phyloP scores from a whole-genome alignment of 2,113 vertebrate genomes.

The Notechis scutatus region DNA sequence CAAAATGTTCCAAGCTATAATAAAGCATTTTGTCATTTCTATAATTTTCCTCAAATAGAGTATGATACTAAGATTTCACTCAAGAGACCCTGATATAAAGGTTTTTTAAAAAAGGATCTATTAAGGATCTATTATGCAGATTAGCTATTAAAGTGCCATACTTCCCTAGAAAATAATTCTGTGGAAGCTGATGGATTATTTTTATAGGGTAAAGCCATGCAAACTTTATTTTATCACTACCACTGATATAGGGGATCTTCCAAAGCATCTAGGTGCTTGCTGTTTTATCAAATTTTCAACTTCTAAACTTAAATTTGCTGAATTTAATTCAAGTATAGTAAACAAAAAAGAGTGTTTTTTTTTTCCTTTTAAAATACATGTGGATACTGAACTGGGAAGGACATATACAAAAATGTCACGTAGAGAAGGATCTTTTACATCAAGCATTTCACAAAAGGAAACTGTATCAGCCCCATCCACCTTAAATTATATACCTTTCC shows the following conservation, averaged over 20 bases:
- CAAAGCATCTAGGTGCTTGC: not conserved
- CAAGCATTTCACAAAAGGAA: not conserved
- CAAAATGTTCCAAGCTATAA: not conserved
- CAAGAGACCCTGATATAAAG: not conserved
- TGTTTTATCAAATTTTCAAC: not conserved
- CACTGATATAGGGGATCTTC: not conserved
- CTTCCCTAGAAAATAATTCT: not conserved
- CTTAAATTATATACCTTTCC: not conserved
- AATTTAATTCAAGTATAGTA: not conserved
- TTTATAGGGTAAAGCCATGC: not conserved
- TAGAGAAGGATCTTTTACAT: not conserved
- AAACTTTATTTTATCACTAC: not conserved
- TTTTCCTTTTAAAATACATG: not conserved
- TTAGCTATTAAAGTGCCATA: not conserved
- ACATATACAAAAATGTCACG: not conserved
- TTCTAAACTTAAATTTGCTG: not conserved
- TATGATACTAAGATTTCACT: not conserved
- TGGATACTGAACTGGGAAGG: not conserved
- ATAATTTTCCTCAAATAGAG: not conserved
- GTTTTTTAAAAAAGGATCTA: not conserved
- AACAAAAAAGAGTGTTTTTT: not conserved
- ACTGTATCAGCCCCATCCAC: not conserved
- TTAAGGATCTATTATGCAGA: not conserved
- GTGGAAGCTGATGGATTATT: not conserved
- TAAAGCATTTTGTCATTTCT: not conserved